phyloP scores from a whole-genome alignment of 2,113 vertebrate genomes.

The Galeopterus variegatus region DNA sequence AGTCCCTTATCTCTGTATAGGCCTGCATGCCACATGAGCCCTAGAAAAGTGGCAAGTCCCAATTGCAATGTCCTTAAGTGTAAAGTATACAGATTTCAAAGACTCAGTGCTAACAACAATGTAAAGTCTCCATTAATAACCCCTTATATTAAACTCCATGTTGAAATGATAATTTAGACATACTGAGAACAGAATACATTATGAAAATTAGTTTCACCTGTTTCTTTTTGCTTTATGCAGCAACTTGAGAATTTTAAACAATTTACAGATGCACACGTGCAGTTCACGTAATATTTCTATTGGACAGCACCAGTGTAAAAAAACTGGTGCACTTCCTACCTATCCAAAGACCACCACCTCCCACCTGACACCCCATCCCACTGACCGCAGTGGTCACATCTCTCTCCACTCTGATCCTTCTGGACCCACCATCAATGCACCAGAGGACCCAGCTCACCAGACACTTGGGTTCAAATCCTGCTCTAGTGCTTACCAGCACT shows the following conservation, averaged over 20 bases:
- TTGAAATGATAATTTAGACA: not conserved
- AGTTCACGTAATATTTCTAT: fast-evolving
- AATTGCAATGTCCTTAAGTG: not conserved
- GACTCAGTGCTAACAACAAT: not conserved
- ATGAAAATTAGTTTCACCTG: not conserved
- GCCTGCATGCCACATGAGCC: not conserved
- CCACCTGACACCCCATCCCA: not conserved
- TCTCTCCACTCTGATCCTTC: not conserved
- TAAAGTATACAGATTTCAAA: not conserved
- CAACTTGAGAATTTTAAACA: not conserved
- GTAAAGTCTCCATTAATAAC: not conserved
- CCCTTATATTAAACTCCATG: not conserved
- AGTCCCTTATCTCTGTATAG: not conserved
- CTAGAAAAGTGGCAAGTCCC: not conserved
- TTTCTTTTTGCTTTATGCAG: not conserved
- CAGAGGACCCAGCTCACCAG: too few relatives aligned
- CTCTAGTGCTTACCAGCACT: not conserved
- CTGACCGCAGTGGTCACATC: not conserved
- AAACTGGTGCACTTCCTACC: fast-evolving
- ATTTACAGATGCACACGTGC: not conserved
- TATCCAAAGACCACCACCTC: not conserved
- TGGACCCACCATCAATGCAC: not conserved
- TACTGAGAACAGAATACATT: fast-evolving
- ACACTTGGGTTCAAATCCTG: not conserved
- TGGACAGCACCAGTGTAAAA: fast-evolving